Conservation (phyloP, 2,888 invertebrate species). For the Coenonympha glycerion region DNA sequence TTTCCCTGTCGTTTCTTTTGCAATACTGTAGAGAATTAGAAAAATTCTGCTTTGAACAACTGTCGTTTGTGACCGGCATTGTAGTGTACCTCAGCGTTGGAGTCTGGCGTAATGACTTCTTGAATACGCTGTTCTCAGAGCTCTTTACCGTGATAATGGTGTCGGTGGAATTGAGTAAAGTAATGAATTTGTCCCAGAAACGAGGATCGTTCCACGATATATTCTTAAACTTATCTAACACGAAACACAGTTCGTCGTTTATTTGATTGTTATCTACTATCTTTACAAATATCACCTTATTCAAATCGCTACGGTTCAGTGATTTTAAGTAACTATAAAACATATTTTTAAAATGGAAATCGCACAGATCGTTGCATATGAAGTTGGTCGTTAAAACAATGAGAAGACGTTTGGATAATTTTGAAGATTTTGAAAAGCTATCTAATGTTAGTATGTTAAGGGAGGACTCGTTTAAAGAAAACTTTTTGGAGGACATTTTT, state of each 20-base stretch:
- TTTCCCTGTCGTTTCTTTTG: conserved; percentile 67
- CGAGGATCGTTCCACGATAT: conserved; percentile 85
- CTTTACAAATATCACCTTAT: conserved; percentile 68
- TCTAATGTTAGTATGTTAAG: conserved; percentile 77
- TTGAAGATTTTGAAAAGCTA: conserved; percentile 67
- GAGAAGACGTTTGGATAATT: conserved; percentile 70
- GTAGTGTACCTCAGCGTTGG: conserved; percentile 74
- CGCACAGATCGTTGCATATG: conserved; percentile 65
- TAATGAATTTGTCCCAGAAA: conserved; percentile 90
- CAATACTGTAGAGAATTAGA: conserved; percentile 69
- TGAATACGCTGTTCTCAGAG: conserved; percentile 69
- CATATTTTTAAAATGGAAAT: conserved; percentile 69
- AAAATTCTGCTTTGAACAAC: conserved; percentile 74
- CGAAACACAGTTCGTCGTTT: conserved; percentile 63
- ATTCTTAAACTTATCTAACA: conserved; percentile 77
- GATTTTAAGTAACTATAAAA: conserved; percentile 70
- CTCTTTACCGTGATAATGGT: conserved; percentile 70
- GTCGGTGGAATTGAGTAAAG: conserved; percentile 82
- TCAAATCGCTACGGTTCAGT: conserved; percentile 63
- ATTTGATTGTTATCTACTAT: conserved; percentile 68
- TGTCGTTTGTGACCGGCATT: conserved; percentile 74
- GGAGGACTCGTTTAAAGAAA: conserved; percentile 79
- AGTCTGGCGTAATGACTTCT: conserved; percentile 66
- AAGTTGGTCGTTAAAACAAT: conserved; percentile 78
- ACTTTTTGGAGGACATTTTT: conserved; percentile 83